Base-by-base conservation (phyloP, 2,797 vertebrate genomes). In the Mallotus villosus region DNA sequence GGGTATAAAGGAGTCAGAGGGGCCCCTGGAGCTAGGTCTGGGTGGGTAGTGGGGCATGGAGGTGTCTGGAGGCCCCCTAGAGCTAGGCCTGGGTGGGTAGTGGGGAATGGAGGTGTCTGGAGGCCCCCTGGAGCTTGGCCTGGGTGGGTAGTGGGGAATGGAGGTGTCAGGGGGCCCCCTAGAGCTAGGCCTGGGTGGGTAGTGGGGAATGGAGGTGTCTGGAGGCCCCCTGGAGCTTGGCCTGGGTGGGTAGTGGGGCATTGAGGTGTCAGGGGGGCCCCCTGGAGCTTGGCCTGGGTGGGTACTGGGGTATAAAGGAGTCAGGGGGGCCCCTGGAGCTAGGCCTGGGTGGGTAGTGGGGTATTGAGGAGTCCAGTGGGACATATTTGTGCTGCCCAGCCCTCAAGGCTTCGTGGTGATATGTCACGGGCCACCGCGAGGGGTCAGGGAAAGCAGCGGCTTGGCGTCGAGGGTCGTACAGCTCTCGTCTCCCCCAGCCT, bases 401-500 rank as follows among this genome's bases (percentile, higher is more conserved):
- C 71, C 91, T 87, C 4, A 90, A 79, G 11, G 81, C 72, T 25
- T 93, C 92, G 58, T 89, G 85, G 75, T 89, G 93, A 75, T 89
- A 93, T 7, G 90, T 84, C 9, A 88, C 75, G 46, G 92, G 91
- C 85, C 87, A 94, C 73, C 86, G 84, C 60, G 88, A 84, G 27
- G 86, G 82, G 21, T 93, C 91, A 5, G 89, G 83, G 77, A 93
- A 94, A 64, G 88, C 86, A 0, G 91, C 49, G 9, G 88, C 87
- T 75, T 93, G 92, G 16, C 90, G 84, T 68, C 90, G 88, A 8
- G 89, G 91, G 74, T 93, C 91, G 0, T 73, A 84, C 29, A 85
- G 87, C 59, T 90, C 92, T 46, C 76, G 70, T 80, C 87, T 77
- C 0, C 81, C 85, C 37, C 84, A 85, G 72, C 83, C 1, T 8